Evolutionary conservation across 2,113 vertebrate genomes (phyloP).

Genomic region (Gorilla gorilla): DNA sequence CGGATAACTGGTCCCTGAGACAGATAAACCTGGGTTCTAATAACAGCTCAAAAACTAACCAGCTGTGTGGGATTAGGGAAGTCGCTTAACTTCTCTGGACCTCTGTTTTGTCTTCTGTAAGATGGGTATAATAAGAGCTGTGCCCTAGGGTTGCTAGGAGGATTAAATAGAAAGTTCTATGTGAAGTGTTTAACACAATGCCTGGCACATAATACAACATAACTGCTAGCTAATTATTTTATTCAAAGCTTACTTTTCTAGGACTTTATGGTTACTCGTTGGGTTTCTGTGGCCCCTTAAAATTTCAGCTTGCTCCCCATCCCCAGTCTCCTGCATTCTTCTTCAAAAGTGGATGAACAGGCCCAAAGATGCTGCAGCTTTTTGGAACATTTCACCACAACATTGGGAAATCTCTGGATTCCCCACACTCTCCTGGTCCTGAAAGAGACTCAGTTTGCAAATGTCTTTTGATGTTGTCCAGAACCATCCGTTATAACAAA

Average conservation of each 20-base stretch:
- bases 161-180: neutral
- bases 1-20: neutral
- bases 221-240: neutral
- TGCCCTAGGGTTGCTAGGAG: neutral
- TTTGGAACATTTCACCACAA: neutral
- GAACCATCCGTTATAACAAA: neutral
- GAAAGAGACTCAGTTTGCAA: neutral
- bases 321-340: neutral
- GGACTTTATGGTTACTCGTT: neutral
- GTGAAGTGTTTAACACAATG: neutral
- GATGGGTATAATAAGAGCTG: neutral
- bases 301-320: neutral
- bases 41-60: neutral
- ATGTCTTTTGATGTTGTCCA: neutral
- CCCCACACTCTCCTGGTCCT: no score
- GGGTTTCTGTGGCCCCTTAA: neutral
- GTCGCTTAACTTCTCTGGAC: neutral
- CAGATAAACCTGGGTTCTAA: neutral
- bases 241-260: neutral
- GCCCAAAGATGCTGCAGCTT: neutral
- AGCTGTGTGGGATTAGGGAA: neutral
- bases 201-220: neutral
- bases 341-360: neutral
- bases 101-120: conserved; percentile 2
- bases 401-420: neutral